Base-by-base conservation (phyloP, 1,140 invertebrate species). In the Thaumetopoea pityocampa region DNA sequence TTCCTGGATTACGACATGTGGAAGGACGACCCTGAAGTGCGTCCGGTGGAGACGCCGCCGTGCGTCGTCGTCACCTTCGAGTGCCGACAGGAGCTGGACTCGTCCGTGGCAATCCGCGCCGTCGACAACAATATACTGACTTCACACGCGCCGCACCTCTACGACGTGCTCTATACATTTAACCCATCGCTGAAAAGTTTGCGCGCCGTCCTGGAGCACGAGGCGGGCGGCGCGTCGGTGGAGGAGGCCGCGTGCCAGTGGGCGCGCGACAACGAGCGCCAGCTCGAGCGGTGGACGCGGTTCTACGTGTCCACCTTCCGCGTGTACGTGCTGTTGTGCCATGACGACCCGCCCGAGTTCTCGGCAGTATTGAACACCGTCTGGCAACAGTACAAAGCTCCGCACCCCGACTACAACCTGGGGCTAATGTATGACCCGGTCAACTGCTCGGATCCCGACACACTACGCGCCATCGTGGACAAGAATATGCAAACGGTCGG, bases 1-100 rank as follows among this genome's bases (percentile, higher is more conserved):
- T 41, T 30, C 10, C n/a, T 41, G 1, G 37, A 41, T 17, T 32
- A 17, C 12, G 37, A 41, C 28, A 32, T 41, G 5, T 41, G 37
- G 37, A 2, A 6, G 3, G 18, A 19, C 9, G 5, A 10, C 1
- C 1, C 11, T 2, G 4, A 1, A 3, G 28, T 41, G 19, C 6
- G 8, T 15, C 17, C 1, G 1, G 14, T 41, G 4, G 11, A 41
- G 1, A 5, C 11, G 1, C 28, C 37, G 0, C 36, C 24, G 1
- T 38, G 26, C 11, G 7, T 12, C 4, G 5, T 3, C 6, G 36
- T 3, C 5, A 18, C 6, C 3, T 28, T 5, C 1, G 0, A 2
- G 1, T 32, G 37, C 8, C 0, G 5, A 16, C 5, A 10, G 5
- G 19, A 41, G 17, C 6, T 32, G 1, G 37, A 41, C 9, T 8